Conservation (phyloP, 2,113 vertebrate species). For the Labeo catla region DNA sequence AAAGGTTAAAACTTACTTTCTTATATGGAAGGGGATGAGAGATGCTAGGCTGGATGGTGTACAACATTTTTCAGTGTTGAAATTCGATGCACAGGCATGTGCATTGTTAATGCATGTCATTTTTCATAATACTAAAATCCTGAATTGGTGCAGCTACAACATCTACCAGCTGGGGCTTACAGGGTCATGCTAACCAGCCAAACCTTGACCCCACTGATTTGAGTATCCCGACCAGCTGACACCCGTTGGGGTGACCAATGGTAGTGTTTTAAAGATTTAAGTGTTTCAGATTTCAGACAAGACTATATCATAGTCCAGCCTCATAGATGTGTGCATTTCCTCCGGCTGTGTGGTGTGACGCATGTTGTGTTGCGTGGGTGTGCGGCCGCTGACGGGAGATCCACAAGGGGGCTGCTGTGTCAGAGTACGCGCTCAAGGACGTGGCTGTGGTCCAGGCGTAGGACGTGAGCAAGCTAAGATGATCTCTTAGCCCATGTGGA, state of each 20-base stretch:
- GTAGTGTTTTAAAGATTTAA: neutral
- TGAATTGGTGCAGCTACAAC: neutral
- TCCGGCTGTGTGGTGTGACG: neutral
- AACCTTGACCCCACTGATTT: neutral
- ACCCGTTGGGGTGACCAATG: neutral
- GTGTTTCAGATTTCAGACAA: neutral
- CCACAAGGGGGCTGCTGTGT: constrained; percentile 33
- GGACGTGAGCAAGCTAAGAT: constrained; percentile 31
- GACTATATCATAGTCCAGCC: neutral
- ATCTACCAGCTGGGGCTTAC: neutral
- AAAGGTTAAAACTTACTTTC: constrained; percentile 44
- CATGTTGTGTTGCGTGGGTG: constrained; percentile 21
- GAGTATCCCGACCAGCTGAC: neutral
- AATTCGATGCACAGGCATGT: constrained; percentile 38
- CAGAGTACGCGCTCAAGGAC: constrained; percentile 15
- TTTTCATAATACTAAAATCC: neutral
- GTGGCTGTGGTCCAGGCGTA: constrained; percentile 21
- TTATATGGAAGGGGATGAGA: constrained; percentile 28
- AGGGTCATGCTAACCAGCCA: neutral
- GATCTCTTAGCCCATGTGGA: constrained; percentile 20
- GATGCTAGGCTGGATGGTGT: constrained; percentile 8
- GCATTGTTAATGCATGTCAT: neutral
- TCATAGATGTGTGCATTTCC: neutral
- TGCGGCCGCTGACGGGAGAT: neutral
- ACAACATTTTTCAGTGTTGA: constrained; percentile 31